These are phyloP conservation scores for Oryctolagus cuniculus DNA, from an alignment of 2,113 vertebrate genomes.

Conservation along the genomic window DNA sequence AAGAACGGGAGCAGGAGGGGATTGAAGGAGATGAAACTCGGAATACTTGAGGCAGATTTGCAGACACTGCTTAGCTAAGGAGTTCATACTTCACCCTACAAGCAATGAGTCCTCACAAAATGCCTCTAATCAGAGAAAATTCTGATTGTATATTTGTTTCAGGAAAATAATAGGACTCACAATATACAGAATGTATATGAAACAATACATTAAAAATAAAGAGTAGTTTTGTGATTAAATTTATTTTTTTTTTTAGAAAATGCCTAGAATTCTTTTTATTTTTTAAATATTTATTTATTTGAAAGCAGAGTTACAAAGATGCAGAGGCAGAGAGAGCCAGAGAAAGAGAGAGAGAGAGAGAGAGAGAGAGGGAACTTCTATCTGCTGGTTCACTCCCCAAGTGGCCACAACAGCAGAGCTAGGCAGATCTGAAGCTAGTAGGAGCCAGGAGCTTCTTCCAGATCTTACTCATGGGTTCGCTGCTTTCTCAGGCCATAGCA, in stretches of 20 bases:
- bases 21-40: not conserved
- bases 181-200: not conserved
- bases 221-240: not conserved
- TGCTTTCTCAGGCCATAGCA: too few species aligned
- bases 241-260: not conserved
- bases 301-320: too few species aligned
- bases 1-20: not conserved
- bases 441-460: too few species aligned
- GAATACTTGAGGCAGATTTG: not conserved
- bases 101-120: constrained; percentile 23
- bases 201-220: not conserved
- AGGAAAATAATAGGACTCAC: not conserved
- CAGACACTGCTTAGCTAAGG: not conserved
- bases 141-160: not conserved
- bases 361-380: too few species aligned
- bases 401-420: too few species aligned
- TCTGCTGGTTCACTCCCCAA: too few species aligned
- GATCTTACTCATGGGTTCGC: too few species aligned
- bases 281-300: too few species aligned
- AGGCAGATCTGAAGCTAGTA: too few species aligned
- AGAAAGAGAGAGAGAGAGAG: too few species aligned
- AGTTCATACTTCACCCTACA: not conserved
- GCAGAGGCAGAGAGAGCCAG: too few species aligned
- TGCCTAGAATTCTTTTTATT: not conserved
- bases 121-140: constrained; percentile 5